These are phyloP conservation scores for Rhadina sibilatrix DNA, from an alignment of 2,113 vertebrate species.

Conservation along the genomic window DNA sequence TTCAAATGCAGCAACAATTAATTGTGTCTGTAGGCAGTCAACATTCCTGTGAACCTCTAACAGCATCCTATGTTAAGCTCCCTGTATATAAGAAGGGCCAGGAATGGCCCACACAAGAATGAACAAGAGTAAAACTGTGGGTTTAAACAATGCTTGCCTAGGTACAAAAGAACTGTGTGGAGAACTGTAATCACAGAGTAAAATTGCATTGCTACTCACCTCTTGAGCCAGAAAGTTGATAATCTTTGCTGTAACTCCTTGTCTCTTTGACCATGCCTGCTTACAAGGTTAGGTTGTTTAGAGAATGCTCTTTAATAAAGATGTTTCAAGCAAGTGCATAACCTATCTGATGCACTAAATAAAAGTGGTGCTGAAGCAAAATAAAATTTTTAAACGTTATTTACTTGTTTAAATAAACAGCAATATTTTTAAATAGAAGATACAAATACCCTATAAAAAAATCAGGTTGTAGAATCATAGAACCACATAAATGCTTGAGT, in stretches of 20 bases:
- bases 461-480: neutral
- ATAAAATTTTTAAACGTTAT: fast-evolving
- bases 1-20: neutral
- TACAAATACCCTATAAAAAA: neutral
- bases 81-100: neutral
- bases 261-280: neutral
- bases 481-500: neutral
- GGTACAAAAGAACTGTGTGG: neutral
- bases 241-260: neutral
- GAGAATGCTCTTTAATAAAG: neutral
- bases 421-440: neutral
- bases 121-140: neutral
- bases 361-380: neutral
- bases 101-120: neutral
- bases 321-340: neutral
- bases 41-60: neutral
- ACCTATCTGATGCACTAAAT: neutral
- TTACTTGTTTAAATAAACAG: neutral
- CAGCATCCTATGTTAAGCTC: neutral
- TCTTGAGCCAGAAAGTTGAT: neutral
- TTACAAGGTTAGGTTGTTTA: neutral
- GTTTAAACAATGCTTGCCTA: neutral
- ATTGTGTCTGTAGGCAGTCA: neutral
- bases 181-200: neutral
- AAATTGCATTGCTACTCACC: neutral